Evolutionary conservation across 2,888 invertebrate genomes (phyloP).

Genomic region (Xylophagus ater): DNA sequence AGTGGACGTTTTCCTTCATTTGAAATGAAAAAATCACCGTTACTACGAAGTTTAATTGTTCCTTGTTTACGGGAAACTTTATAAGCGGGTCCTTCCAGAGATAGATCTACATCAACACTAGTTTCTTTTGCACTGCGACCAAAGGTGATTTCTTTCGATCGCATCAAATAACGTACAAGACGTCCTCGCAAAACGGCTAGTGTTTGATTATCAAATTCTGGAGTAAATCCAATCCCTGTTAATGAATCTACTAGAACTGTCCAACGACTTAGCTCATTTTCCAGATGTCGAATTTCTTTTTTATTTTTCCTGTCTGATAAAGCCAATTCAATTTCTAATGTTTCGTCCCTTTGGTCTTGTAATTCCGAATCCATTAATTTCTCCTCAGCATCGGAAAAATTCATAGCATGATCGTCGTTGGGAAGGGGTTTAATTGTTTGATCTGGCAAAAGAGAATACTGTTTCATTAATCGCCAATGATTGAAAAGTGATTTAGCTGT

Average conservation of each 20-base stretch:
- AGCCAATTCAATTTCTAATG: constrained; percentile 65
- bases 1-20: constrained; percentile 93
- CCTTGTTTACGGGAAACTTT: constrained; percentile 91
- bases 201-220: constrained; percentile 88
- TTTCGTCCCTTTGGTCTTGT: constrained; percentile 66
- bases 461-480: constrained; percentile 89
- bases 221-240: constrained; percentile 61
- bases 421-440: constrained; percentile 61
- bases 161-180: constrained; percentile 86
- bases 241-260: constrained; percentile 88
- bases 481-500: constrained; percentile 73
- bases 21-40: constrained; percentile 88
- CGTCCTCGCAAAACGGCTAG: constrained; percentile 84
- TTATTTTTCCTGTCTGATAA: constrained; percentile 66
- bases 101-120: constrained; percentile 84
- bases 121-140: constrained; percentile 83
- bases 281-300: constrained; percentile 75
- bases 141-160: constrained; percentile 87
- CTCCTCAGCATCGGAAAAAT: constrained; percentile 89
- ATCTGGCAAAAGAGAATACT: constrained; percentile 82
- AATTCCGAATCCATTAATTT: constrained; percentile 73
- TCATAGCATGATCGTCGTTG: constrained; percentile 51
- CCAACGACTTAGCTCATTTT: constrained; percentile 83
- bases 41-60: constrained; percentile 76
- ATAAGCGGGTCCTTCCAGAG: constrained; percentile 86